Percentiles rank a stretch among this genome's conserved stretches.
Conservation (phyloP, 2,113 vertebrate species). For the Macaca nemestrina region DNA sequence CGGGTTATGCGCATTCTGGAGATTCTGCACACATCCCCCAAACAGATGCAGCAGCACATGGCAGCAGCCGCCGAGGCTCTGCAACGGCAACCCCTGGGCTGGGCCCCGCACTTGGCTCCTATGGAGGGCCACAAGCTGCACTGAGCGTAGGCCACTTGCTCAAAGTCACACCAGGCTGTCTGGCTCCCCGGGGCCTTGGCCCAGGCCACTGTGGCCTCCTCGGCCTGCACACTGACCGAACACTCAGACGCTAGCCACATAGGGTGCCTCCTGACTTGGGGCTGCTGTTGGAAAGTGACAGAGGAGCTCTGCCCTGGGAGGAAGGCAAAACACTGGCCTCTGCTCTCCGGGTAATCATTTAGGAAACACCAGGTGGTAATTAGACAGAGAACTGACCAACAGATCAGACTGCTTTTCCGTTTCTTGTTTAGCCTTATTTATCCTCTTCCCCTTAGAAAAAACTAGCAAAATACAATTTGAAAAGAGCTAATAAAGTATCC, state of each 20-base stretch:
- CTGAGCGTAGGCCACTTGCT: background rate
- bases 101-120: background rate
- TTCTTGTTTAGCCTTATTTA: background rate
- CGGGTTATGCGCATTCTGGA: background rate
- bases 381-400: background rate
- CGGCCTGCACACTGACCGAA: background rate
- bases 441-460: background rate
- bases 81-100: background rate
- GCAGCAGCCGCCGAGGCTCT: background rate
- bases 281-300: too few species aligned
- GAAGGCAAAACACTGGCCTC: too few species aligned
- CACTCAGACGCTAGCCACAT: accelerated
- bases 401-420: background rate
- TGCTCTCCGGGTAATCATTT: background rate
- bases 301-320: background rate
- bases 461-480: background rate
- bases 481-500: background rate
- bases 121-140: background rate
- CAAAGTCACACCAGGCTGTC: accelerated
- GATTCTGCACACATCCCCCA: background rate
- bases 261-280: too few species aligned
- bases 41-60: background rate
- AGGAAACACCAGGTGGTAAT: background rate
- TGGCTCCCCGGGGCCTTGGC: background rate
- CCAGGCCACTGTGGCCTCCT: background rate